These are phyloP conservation scores for Chamaea fasciata DNA, from an alignment of 2,113 vertebrate species.

Conservation along the genomic window DNA sequence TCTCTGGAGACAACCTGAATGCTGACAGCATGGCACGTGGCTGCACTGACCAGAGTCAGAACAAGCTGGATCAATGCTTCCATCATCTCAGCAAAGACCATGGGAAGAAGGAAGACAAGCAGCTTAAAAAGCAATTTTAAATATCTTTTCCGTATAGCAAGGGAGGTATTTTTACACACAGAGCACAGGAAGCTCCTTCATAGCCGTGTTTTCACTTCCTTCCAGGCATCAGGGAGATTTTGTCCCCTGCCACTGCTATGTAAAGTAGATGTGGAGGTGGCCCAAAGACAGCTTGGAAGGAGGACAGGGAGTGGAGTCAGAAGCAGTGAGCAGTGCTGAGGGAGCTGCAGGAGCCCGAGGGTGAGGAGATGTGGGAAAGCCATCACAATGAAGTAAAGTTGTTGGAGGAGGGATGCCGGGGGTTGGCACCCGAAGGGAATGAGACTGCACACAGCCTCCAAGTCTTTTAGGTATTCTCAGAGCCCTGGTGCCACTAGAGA, in stretches of 20 bases:
- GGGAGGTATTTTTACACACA: background rate
- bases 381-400: background rate
- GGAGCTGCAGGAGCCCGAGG: background rate
- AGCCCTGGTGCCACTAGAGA: background rate
- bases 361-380: background rate
- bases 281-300: background rate
- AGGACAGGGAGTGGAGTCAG: background rate
- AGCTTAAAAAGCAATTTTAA: background rate
- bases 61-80: background rate
- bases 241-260: background rate
- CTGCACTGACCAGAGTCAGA: background rate
- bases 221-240: background rate
- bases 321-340: background rate
- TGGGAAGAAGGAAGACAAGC: background rate
- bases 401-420: background rate
- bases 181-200: background rate
- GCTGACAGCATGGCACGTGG: background rate
- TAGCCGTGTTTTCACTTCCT: background rate
- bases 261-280: background rate
- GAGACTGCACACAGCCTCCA: background rate
- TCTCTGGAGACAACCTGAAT: background rate
- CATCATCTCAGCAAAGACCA: background rate
- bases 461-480: background rate
- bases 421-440: background rate
- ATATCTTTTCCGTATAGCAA: accelerated